Conservation (phyloP, 2,888 invertebrate species). For the Luperina testacea region DNA sequence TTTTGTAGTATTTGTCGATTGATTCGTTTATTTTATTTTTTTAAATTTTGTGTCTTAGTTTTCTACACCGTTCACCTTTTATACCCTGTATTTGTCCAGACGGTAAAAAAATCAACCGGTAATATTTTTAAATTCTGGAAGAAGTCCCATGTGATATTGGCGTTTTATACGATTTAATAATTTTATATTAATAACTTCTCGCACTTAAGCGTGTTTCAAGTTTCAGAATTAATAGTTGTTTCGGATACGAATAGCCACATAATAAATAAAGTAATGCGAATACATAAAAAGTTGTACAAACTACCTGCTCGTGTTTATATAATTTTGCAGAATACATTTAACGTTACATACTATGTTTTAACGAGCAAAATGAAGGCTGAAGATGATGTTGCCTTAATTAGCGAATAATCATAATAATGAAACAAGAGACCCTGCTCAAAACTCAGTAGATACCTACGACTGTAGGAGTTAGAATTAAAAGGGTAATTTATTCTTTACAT, state of each 20-base stretch:
- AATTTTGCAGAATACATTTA: slow-evolving; percentile 7
- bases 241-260: background rate
- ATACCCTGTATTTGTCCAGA: background rate
- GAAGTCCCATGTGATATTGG: too few relatives aligned
- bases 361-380: background rate
- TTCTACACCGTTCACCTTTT: background rate
- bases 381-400: slow-evolving; percentile 34
- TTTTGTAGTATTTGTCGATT: background rate
- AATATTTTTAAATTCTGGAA: background rate
- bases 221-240: slow-evolving; percentile 20
- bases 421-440: slow-evolving; percentile 2
- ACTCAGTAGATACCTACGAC: background rate
- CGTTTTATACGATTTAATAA: slow-evolving; percentile 1
- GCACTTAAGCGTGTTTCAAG: slow-evolving; percentile 23
- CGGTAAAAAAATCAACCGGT: background rate
- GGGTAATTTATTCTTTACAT: background rate
- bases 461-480: background rate
- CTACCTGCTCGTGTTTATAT: background rate
- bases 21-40: background rate
- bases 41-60: too few relatives aligned
- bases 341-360: background rate
- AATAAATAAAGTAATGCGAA: slow-evolving; percentile 18
- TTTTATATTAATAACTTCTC: slow-evolving; percentile 1
- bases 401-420: slow-evolving; percentile 3
- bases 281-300: background rate